Percentiles rank a stretch among this genome's conserved stretches.
These are phyloP conservation scores for Monomorium pharaonis DNA, from an alignment of 1,140 invertebrate species.

Conservation along the genomic window DNA sequence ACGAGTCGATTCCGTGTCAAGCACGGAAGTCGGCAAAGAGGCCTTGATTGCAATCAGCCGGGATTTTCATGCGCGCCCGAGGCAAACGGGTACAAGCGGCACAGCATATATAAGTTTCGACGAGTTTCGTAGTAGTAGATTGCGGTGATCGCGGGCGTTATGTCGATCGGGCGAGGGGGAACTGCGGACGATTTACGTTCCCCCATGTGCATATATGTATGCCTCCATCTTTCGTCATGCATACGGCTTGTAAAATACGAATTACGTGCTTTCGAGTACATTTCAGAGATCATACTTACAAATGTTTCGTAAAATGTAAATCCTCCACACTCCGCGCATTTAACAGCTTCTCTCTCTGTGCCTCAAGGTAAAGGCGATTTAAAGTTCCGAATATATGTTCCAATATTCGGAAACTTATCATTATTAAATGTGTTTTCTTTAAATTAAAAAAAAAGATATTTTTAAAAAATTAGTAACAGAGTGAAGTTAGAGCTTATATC, in stretches of 20 bases:
- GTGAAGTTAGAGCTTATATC: no score
- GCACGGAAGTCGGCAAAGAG: slow-evolving; percentile 76
- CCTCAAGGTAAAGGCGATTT: no score
- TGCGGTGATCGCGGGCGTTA: slow-evolving; percentile 37
- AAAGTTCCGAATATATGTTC: no score
- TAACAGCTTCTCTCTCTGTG: neutral
- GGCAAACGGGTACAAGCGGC: slow-evolving; percentile 16
- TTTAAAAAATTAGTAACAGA: no score
- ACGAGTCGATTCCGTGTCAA: slow-evolving; percentile 69
- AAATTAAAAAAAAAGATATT: no score
- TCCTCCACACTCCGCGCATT: neutral
- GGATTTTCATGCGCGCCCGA: slow-evolving; percentile 70
- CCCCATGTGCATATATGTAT: neutral
- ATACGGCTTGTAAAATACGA: neutral
- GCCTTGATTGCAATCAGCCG: slow-evolving; percentile 81
- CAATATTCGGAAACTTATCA: no score
- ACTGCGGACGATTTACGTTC: neutral
- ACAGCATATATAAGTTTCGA: slow-evolving; percentile 71
- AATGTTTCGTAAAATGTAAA: neutral
- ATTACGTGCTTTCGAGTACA: neutral
- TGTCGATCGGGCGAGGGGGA: slow-evolving; percentile 25
- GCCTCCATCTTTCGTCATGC: neutral
- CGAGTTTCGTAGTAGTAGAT: slow-evolving; percentile 69
- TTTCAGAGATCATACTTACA: neutral
- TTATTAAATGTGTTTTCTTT: no score